Evolutionary conservation across 1,140 invertebrate genomes (phyloP), one percentile per base, ranked within the genome.

Genomic region (Philotrypesis tridentata): DNA sequence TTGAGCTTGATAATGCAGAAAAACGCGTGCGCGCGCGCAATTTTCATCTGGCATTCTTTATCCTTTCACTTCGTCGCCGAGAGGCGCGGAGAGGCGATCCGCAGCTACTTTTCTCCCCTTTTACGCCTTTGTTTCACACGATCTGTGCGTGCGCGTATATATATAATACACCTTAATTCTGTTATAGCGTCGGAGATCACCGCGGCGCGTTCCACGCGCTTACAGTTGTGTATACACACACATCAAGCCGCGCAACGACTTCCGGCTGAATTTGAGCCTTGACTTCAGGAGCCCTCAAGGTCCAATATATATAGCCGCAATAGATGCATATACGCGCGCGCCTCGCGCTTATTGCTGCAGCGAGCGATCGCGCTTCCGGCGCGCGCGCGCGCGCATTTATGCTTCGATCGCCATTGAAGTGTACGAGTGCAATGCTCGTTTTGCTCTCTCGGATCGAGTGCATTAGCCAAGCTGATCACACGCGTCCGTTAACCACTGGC

Each of bases 1-100:
- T 70, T 70, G 67, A 70, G 67, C 67, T 70, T 70, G 23, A 65
- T 65, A 65, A 65, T 70, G 27, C 67, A 55, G 21, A 55, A 55
- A 55, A 55, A 55, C 9, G n/a, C 67, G 67, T 17, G 31, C 17
- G 12, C 31, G 7, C 67, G 31, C 67, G 25, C 65, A 31, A 27
- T 29, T 21, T 68, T 29, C 67, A 68, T 33, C 25, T 68, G 25
- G n/a, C 61, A 23, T 33, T 68, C 29, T 29, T 68, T 68, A 68
- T 68, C 67, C 67, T 68, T 68, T 68, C 67, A 68, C 67, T 68
- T 68, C 1, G 11, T 68, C 29, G 67, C 29, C 17, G 23, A 25
- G 3, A 21, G 60, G 40, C 40, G 4, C 40, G 14, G 7, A 2
- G n/a, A 61, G 17, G 23, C 60, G 60, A 61, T 11, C 6, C 60